Evolutionary conservation across 2,113 vertebrate genomes (phyloP).

Genomic region (Corvus moneduloides): DNA sequence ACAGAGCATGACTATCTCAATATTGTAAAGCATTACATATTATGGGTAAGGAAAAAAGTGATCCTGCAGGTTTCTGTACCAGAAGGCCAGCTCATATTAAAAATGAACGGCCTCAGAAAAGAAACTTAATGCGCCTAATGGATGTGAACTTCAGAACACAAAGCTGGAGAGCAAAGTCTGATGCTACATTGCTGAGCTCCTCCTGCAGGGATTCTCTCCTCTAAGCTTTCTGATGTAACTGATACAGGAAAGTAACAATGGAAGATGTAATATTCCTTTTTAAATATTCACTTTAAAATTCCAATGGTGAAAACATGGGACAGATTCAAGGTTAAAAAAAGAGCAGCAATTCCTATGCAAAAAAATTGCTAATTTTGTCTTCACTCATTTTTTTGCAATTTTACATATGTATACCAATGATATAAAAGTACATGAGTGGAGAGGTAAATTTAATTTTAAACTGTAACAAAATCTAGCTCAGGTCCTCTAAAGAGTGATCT

Average conservation of each 20-base stretch:
- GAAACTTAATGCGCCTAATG: background rate
- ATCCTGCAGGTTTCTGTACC: background rate
- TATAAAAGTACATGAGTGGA: background rate
- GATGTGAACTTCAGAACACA: background rate
- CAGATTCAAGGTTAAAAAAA: background rate
- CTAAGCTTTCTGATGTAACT: background rate
- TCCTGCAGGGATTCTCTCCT: background rate
- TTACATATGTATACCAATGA: background rate
- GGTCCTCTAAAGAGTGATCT: background rate
- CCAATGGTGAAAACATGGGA: background rate
- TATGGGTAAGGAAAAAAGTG: background rate
- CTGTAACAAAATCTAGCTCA: background rate
- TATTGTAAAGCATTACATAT: background rate
- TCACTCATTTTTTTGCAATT: background rate
- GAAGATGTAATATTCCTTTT: background rate
- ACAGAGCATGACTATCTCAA: background rate
- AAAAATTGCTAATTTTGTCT: background rate
- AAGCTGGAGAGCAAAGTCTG: background rate
- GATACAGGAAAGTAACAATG: background rate
- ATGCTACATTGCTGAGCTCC: background rate
- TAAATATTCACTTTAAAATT: background rate
- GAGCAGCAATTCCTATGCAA: background rate
- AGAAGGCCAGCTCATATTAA: background rate
- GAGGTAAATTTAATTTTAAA: background rate
- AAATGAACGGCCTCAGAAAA: background rate